phyloP scores from a whole-genome alignment of 2,113 vertebrate genomes.

The Oriolus oriolus region DNA sequence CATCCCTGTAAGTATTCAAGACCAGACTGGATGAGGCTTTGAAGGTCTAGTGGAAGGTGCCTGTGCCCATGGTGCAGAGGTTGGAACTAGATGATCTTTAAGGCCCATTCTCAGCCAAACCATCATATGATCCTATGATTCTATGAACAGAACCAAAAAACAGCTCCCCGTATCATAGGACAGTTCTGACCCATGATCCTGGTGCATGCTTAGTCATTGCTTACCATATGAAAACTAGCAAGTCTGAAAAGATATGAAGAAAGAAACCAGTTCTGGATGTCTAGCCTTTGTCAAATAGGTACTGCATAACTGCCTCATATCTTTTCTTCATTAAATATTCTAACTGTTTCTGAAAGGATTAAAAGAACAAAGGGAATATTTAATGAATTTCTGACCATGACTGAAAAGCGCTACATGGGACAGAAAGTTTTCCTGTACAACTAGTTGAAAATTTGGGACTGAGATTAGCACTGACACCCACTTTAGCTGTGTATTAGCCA shows the following conservation, averaged over 20 bases:
- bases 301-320: background rate
- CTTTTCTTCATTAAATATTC: background rate
- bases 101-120: background rate
- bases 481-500: background rate
- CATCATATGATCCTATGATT: too few relatives aligned
- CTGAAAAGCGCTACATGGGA: background rate
- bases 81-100: background rate
- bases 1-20: background rate
- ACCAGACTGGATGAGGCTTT: background rate
- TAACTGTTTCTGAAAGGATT: background rate
- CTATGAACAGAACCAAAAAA: background rate
- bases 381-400: conserved; percentile 6
- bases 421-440: background rate
- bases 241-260: background rate
- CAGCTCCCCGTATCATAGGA: fast-evolving
- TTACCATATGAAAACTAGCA: background rate
- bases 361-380: background rate
- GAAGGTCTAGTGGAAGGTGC: background rate
- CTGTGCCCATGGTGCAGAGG: background rate
- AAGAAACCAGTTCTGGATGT: background rate
- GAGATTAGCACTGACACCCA: background rate
- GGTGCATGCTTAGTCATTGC: background rate
- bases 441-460: background rate
- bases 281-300: background rate
- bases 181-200: background rate